Conservation (phyloP, 2,113 vertebrate species). For the Lathamus discolor region DNA sequence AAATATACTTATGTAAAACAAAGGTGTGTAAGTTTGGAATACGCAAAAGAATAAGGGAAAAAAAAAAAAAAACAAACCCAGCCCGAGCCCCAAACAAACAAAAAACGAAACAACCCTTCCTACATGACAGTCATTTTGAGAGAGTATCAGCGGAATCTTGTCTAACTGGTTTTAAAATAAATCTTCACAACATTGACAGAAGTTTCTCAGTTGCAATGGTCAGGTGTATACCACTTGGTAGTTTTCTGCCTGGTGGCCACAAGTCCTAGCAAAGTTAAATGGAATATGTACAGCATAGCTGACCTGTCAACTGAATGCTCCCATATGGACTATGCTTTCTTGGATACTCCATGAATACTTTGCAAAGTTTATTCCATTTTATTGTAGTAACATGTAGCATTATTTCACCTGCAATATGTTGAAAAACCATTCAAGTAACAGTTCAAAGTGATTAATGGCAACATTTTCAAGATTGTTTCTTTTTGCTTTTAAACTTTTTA, state of each 20-base stretch:
- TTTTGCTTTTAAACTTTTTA: neutral
- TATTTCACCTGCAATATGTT: neutral
- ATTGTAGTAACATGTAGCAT: neutral
- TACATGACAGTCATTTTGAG: fast-evolving
- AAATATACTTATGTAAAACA: neutral
- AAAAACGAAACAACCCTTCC: neutral
- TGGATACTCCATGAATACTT: neutral
- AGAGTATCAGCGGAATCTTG: neutral
- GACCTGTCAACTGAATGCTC: neutral
- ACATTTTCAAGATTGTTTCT: neutral
- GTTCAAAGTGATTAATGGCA: neutral
- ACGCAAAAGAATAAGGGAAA: neutral
- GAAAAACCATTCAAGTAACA: neutral
- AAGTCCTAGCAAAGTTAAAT: neutral
- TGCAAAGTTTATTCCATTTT: neutral
- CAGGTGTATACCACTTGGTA: neutral
- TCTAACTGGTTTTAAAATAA: neutral
- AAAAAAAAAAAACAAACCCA: too few species aligned
- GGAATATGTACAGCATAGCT: fast-evolving
- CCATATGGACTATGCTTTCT: fast-evolving
- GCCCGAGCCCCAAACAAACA: neutral
- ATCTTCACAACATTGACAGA: neutral
- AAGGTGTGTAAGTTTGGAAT: neutral
- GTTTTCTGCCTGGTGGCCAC: neutral
- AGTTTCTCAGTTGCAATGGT: neutral